These are phyloP conservation scores for Paraplagusia blochii DNA, from an alignment of 2,113 vertebrate genomes.

Conservation along the genomic window DNA sequence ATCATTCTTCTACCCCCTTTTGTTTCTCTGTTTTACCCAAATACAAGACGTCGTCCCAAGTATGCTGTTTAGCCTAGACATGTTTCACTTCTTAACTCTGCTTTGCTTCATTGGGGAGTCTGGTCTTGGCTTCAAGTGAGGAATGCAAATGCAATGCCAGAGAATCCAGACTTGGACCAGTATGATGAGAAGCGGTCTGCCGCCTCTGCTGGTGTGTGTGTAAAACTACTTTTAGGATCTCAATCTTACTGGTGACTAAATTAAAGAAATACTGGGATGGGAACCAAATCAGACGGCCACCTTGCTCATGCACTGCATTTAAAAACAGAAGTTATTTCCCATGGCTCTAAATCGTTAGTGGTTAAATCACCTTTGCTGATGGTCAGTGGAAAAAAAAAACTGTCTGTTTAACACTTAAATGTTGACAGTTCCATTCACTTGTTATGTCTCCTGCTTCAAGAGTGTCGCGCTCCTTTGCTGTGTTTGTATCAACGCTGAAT, in stretches of 20 bases:
- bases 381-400: slow-evolving; percentile 34
- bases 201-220: slow-evolving; percentile 35
- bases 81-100: slow-evolving; percentile 49
- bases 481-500: slow-evolving; percentile 21
- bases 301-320: slow-evolving; percentile 12
- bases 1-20: neutral
- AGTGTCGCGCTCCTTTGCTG: slow-evolving; percentile 14
- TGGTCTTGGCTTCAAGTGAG: slow-evolving; percentile 51
- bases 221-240: slow-evolving; percentile 34
- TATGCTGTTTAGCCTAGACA: slow-evolving; percentile 55
- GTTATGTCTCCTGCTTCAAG: slow-evolving; percentile 20
- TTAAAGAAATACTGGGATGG: slow-evolving; percentile 29
- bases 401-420: slow-evolving; percentile 37
- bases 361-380: slow-evolving; percentile 19
- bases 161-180: slow-evolving; percentile 44
- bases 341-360: slow-evolving; percentile 26
- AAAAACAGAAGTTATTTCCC: slow-evolving; percentile 36
- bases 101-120: slow-evolving; percentile 52
- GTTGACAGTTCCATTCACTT: slow-evolving; percentile 32
- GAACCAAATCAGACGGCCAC: slow-evolving; percentile 29
- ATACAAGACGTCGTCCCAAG: slow-evolving; percentile 25
- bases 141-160: slow-evolving; percentile 57
- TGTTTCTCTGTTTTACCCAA: slow-evolving; percentile 9
- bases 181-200: slow-evolving; percentile 26
- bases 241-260: slow-evolving; percentile 43